Conservation (phyloP, 2,797 vertebrate genomes). For the Loris lydekkerianus region DNA sequence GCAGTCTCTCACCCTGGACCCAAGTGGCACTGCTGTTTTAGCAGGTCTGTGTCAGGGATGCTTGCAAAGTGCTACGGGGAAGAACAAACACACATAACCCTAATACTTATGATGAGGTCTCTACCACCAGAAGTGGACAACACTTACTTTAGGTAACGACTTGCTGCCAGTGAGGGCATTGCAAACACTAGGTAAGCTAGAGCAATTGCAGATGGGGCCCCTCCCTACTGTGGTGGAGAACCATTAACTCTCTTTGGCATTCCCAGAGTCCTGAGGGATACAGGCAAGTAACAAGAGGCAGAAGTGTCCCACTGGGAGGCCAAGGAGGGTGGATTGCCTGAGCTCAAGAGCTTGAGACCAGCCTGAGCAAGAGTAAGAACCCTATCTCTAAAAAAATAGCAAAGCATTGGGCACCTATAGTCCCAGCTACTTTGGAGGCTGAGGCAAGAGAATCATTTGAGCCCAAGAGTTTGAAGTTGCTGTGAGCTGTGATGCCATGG, state of each 20-base stretch:
- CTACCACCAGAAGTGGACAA: fast-evolving
- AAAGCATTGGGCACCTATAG: too few relatives aligned
- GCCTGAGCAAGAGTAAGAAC: too few relatives aligned
- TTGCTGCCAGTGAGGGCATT: not conserved
- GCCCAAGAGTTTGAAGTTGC: too few relatives aligned
- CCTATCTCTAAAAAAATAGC: too few relatives aligned
- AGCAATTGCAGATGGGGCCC: too few relatives aligned
- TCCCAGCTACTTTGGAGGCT: too few relatives aligned
- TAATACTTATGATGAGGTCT: not conserved
- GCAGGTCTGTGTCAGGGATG: not conserved
- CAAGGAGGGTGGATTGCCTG: too few relatives aligned
- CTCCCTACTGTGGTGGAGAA: not conserved
- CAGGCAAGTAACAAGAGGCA: not conserved
- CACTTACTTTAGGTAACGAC: not conserved
- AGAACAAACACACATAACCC: too few relatives aligned
- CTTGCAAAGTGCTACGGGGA: not conserved
- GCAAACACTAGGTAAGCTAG: not conserved
- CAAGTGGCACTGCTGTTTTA: not conserved
- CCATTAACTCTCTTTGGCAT: not conserved
- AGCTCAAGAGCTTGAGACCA: too few relatives aligned
- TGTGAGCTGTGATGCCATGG: too few relatives aligned
- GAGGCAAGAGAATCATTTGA: too few relatives aligned
- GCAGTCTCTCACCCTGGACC: not conserved
- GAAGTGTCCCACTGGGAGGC: not conserved
- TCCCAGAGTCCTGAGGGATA: not conserved